Base-by-base conservation (phyloP, 1,140 invertebrate genomes). In the Saccostrea cuccullata region DNA sequence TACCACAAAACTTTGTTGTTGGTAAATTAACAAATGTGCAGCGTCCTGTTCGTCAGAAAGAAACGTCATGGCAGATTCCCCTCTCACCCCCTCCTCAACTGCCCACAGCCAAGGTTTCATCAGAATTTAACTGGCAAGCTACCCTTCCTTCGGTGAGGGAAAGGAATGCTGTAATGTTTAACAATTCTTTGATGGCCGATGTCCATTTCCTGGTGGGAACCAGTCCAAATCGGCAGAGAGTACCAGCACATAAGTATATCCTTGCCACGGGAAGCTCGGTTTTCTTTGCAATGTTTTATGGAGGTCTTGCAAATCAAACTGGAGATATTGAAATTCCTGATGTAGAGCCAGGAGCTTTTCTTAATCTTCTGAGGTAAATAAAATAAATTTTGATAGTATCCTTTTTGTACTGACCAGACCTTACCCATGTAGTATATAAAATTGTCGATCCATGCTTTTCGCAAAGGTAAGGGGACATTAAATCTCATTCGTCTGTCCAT, bases 231-330 rank as follows among this genome's bases (percentile, higher is more conserved):
- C 86, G 85, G 85, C 96, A 97, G 92, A 95, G 96, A 82, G 97
- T 98, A 90, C 97, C 97, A 9, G 98, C 98, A 82, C 97, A 98
- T 92, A 98, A 97, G 94, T 97, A 98, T 94, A 96, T 98, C 8
- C 94, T 98, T 8, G 97, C 97, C 12, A 97, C 97, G 73, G 97
- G 97, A 12, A 97, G 97, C 94, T 97, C 97, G 8, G 97, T 98
- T 4, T 98, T 98, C 94, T 97, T 97, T 94, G 97, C 97, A 13
- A 98, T 98, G 97, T 98, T 98, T 92, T 97, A 97, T 94, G 97
- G 97, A 67, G 96, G 96, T 4, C 91, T 96, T 70, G 93, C 95
- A 88, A 96, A 97, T 12, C 96, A 96, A 11, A 95, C 98, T 93
- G 97, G 97, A 94, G 96, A 97, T 55, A 96, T 96, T 82, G 97